phyloP scores from a whole-genome alignment of 2,797 vertebrate species.

The Anomalospiza imberbis region DNA sequence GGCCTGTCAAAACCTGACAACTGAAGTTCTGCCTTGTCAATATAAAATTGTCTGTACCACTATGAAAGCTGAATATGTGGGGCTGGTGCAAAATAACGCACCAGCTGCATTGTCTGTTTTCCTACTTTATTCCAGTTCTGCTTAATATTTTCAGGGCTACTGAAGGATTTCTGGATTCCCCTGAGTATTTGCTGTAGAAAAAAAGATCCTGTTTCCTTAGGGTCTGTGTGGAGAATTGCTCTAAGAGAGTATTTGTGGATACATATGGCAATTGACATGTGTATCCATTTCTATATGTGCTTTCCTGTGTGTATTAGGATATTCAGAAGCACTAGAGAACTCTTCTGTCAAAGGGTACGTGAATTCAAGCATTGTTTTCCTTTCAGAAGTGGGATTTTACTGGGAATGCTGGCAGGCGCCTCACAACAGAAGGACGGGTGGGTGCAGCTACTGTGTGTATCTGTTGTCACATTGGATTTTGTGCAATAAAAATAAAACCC shows the following conservation, averaged over 20 bases:
- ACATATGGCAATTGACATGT: neutral
- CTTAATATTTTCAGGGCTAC: conserved; percentile 50
- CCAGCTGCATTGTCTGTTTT: conserved; percentile 61
- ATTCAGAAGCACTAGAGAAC: neutral
- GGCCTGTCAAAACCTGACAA: conserved; percentile 66
- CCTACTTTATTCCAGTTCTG: conserved; percentile 16
- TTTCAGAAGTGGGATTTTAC: conserved; percentile 59
- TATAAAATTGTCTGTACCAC: conserved; percentile 55
- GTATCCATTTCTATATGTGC: neutral
- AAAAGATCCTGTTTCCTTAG: conserved; percentile 11
- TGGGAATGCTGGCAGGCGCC: conserved; percentile 64
- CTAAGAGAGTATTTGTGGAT: neutral
- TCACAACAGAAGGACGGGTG: conserved; percentile 63
- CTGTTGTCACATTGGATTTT: conserved; percentile 68
- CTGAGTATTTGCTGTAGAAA: conserved; percentile 13
- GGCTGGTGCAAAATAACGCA: conserved; percentile 58
- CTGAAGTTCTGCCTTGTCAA: conserved; percentile 65
- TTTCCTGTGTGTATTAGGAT: neutral
- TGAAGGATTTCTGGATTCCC: conserved; percentile 35
- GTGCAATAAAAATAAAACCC: conserved; percentile 75
- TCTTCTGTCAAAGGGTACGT: conserved; percentile 50
- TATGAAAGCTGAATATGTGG: conserved; percentile 49
- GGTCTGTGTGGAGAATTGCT: neutral
- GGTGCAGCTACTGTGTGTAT: conserved; percentile 66
- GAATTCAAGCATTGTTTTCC: conserved; percentile 58